Evolutionary conservation across 2,797 vertebrate genomes (phyloP), one percentile per base, ranked within the genome.

Genomic region (Psittacula derbiana): DNA sequence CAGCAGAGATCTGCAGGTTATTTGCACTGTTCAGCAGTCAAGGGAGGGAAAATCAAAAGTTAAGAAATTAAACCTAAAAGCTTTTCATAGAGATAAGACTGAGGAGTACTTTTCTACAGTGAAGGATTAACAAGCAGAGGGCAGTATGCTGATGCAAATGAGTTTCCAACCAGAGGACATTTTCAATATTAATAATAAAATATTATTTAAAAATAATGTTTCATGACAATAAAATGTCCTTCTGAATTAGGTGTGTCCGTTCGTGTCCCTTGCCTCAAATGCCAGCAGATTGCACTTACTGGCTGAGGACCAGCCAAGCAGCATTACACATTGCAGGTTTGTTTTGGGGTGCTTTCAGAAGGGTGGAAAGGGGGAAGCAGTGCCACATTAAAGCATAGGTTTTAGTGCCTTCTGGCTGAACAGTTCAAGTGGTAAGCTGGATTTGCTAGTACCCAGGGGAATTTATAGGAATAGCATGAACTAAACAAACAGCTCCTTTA

Each of bases 21-120:
- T 92, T 93, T 96, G 66, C 82, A 69, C 72, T 89, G 80, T 88
- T 94, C 75, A 75, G 49, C 55, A 70, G 65, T 78, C 71, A 75
- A 72, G 18, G 52, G 43, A 4, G 36, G 8, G 1, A 23, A 30
- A 50, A 78, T 23, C 20, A 71, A 74, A 82, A 75, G 30, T 50
- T 73, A 88, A 87, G 91, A 53, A 92, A 91, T 85, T 40, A 78
- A 79, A 91, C 72, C 47, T 60, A 31, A 90, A 95, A 87, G 70
- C 33, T 92, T 94, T 80, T 90, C 57, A 40, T 61, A 44, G 12
- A 78, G 86, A 73, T 94, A 92, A 85, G 73, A 71, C 41, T 76
- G 65, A 86, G 36, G 79, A 65, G 17, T 47, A 52, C 41, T 17
- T 78, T 90, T 80, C 70, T 80, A 15, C 33, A 57, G 12, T 2